Conservation (phyloP, 1,140 invertebrate genomes). For the Ptiloglossa arizonensis region DNA sequence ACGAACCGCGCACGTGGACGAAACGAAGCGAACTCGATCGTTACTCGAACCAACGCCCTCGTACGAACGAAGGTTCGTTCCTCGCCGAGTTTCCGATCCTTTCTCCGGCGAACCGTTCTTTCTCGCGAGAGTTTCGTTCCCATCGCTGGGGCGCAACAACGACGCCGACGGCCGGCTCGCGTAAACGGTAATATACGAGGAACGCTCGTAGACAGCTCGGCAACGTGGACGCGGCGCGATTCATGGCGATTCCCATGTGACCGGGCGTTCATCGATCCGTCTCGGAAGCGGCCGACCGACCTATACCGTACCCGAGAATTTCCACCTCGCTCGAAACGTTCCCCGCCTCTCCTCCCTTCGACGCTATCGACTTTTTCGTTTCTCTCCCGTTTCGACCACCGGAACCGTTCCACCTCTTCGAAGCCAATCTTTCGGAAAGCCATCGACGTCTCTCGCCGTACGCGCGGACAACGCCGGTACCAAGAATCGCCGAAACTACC, state of each 20-base stretch:
- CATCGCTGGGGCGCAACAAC: background rate
- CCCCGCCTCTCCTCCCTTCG: too few species aligned
- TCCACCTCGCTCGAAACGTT: slow-evolving; percentile 12
- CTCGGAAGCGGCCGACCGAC: slow-evolving; percentile 32
- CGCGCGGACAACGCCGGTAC: too few species aligned
- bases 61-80: too few species aligned
- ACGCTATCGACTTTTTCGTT: too few species aligned
- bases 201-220: slow-evolving; percentile 34
- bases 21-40: too few species aligned
- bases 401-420: background rate
- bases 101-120: too few species aligned
- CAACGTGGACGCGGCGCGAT: slow-evolving; percentile 32
- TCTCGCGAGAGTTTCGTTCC: background rate
- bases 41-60: background rate
- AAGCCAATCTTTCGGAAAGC: background rate
- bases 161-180: background rate
- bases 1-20: too few species aligned
- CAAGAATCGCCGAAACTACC: too few species aligned
- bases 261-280: slow-evolving; percentile 42
- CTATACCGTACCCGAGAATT: slow-evolving; percentile 36
- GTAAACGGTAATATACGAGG: slow-evolving; percentile 35
- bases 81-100: too few species aligned
- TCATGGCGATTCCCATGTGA: slow-evolving; percentile 50
- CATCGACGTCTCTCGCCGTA: too few species aligned
- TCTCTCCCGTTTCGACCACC: background rate